Conservation (phyloP, 2,797 vertebrate species). For the Pteropus rufus region DNA sequence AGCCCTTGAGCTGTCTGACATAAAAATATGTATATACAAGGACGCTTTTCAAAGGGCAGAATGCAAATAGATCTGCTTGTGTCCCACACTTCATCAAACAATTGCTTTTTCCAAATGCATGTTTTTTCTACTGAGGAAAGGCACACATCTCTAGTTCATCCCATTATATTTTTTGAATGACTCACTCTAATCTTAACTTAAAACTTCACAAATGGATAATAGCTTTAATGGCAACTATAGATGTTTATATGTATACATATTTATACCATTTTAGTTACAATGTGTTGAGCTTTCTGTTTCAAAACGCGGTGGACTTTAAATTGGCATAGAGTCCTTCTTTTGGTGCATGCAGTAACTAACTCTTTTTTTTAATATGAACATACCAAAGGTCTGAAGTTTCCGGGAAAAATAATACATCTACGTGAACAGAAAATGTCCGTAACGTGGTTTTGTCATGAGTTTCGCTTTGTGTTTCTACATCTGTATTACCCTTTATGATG, state of each 20-base stretch:
- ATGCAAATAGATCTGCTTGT: slow-evolving; percentile 47
- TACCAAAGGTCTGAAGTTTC: not conserved
- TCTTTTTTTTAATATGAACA: not conserved
- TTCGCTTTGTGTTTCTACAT: not conserved
- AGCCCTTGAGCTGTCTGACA: slow-evolving; percentile 44
- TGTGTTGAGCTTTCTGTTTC: not conserved
- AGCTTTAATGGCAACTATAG: not conserved
- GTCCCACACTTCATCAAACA: slow-evolving; percentile 26
- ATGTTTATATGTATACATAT: slow-evolving; percentile 15
- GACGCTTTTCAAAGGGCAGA: slow-evolving; percentile 57
- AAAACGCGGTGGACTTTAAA: not conserved
- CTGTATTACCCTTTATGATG: not conserved
- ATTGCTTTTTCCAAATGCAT: not conserved
- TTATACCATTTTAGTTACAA: not conserved
- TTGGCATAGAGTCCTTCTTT: not conserved
- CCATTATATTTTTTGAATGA: slow-evolving; percentile 2
- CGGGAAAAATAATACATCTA: not conserved
- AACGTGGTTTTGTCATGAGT: not conserved
- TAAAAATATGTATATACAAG: slow-evolving; percentile 59
- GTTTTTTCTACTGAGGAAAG: not conserved
- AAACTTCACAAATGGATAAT: slow-evolving; percentile 36
- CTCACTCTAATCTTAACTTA: not conserved
- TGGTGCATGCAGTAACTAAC: not conserved
- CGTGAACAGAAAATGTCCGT: not conserved
- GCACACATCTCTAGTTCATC: not conserved